phyloP scores from a whole-genome alignment of 92 coral and sea anemone genomes.

The Porites divaricata region DNA sequence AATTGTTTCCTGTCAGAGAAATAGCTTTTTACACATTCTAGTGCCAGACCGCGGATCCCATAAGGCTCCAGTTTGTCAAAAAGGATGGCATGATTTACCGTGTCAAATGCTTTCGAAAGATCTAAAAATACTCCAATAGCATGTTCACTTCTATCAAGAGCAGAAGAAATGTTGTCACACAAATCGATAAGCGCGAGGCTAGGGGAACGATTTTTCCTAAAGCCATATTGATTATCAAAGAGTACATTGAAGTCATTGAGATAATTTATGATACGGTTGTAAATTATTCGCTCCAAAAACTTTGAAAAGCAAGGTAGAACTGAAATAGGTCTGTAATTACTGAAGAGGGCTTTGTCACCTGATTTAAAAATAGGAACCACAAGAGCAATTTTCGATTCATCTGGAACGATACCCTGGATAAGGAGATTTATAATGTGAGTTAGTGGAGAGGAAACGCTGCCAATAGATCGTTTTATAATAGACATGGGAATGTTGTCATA shows the following conservation, averaged over 20 bases:
- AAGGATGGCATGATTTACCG: too few species aligned
- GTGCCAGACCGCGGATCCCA: too few species aligned
- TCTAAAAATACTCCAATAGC: too few species aligned
- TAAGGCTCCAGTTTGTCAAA: too few species aligned
- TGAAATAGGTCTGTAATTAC: conserved; percentile 14
- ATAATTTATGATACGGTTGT: conserved; percentile 13
- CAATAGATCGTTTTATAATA: conserved; percentile 38
- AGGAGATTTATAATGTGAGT: conserved; percentile 21
- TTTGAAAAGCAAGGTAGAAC: conserved; percentile 24
- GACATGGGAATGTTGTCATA: conserved; percentile 48
- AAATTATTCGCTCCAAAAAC: conserved; percentile 17
- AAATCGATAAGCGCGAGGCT: conserved; percentile 7
- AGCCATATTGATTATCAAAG: not conserved
- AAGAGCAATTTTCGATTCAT: conserved; percentile 18
- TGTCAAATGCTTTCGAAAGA: too few species aligned
- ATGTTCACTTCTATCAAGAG: not conserved
- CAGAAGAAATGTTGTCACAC: conserved; percentile 4
- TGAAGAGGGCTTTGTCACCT: conserved; percentile 4
- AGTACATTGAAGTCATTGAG: not conserved
- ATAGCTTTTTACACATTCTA: too few species aligned
- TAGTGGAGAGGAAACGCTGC: conserved; percentile 35
- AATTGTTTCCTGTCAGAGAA: too few species aligned
- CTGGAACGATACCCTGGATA: conserved; percentile 1
- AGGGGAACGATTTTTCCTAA: conserved; percentile 14
- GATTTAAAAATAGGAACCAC: conserved; percentile 24